phyloP scores from a whole-genome alignment of 2,797 vertebrate species.

The Pseudomugil gertrudae region DNA sequence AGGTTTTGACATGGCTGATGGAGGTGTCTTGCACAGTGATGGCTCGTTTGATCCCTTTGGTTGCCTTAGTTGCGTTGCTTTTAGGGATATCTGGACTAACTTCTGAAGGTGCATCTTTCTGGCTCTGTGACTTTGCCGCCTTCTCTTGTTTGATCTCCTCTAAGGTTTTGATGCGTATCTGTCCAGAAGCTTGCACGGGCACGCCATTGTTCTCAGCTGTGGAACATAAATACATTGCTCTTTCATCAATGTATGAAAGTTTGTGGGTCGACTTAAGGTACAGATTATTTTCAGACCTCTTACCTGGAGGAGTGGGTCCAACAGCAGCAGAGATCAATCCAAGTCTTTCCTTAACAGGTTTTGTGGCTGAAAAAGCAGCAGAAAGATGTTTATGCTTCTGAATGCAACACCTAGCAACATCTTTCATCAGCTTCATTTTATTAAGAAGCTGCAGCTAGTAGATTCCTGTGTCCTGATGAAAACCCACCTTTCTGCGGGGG shows the following conservation, averaged over 20 bases:
- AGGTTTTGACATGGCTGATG: conserved; percentile 72
- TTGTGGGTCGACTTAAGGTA: neutral
- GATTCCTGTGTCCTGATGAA: neutral
- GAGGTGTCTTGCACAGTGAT: conserved; percentile 50
- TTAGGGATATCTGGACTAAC: conserved; percentile 28
- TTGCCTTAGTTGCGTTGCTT: conserved; percentile 7
- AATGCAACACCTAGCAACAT: neutral
- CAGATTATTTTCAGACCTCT: neutral
- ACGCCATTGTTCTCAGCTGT: conserved; percentile 40
- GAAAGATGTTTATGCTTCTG: neutral
- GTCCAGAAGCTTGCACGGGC: conserved; percentile 66
- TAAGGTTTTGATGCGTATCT: conserved; percentile 91
- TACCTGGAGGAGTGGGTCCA: conserved; percentile 73
- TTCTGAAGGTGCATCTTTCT: conserved; percentile 33
- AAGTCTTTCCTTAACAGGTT: conserved; percentile 86
- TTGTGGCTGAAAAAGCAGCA: conserved; percentile 73
- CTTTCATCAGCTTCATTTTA: too few species aligned
- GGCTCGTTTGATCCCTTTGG: conserved; percentile 54
- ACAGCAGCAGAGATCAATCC: conserved; percentile 71
- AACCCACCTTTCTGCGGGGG: conserved; percentile 81
- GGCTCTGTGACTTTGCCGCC: conserved; percentile 73
- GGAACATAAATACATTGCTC: neutral
- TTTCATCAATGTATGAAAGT: neutral
- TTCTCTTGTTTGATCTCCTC: conserved; percentile 93
- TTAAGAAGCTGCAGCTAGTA: too few species aligned